phyloP scores from a whole-genome alignment of 2,113 vertebrate genomes.

The Eira barbara region DNA sequence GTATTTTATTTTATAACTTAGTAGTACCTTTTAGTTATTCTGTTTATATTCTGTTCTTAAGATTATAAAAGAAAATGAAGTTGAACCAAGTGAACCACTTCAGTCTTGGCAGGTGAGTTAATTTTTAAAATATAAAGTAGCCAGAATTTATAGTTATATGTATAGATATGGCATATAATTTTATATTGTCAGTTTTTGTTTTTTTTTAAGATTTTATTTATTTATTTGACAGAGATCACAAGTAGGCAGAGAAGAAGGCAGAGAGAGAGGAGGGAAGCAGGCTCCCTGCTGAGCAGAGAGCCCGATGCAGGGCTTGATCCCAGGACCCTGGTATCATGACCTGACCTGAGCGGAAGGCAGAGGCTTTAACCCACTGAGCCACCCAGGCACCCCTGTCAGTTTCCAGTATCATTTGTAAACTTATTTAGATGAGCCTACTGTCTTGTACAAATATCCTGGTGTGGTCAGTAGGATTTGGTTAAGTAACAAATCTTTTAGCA shows the following conservation, averaged over 20 bases:
- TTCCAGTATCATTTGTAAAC: not conserved
- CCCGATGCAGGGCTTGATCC: no score
- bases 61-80: conserved; percentile 19
- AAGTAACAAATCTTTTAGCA: not conserved
- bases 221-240: no score
- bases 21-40: not conserved
- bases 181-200: not conserved
- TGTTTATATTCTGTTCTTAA: not conserved
- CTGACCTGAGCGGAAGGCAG: no score
- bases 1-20: not conserved
- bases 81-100: not conserved
- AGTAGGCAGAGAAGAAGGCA: no score
- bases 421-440: not conserved
- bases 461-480: not conserved
- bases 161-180: not conserved
- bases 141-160: not conserved
- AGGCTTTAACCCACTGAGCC: no score
- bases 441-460: not conserved
- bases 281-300: no score
- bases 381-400: no score
- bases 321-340: no score
- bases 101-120: conserved; percentile 20
- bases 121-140: not conserved
- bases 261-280: no score
- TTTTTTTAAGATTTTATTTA: no score